Evolutionary conservation across 2,888 invertebrate species (phyloP).

Genomic region (Miltochrista miniata): DNA sequence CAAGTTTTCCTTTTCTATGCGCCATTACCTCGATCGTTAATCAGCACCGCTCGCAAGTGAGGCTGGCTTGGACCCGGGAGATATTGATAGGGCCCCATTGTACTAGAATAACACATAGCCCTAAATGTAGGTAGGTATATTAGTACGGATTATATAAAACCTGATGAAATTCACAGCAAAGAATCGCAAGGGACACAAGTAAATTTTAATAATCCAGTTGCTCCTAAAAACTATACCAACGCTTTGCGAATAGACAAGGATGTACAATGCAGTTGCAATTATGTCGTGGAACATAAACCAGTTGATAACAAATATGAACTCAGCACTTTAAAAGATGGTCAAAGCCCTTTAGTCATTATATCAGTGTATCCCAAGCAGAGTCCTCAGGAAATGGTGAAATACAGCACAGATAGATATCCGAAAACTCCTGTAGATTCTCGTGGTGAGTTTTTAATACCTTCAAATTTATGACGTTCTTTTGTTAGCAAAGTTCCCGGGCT

Average conservation of each 20-base stretch:
- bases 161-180: constrained; percentile 15
- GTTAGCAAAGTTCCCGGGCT: too few species aligned
- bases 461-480: too few species aligned
- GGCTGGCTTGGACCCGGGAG: too few species aligned
- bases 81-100: too few species aligned
- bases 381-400: constrained; percentile 22
- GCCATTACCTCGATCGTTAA: too few species aligned
- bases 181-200: constrained; percentile 64
- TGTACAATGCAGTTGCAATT: constrained; percentile 49
- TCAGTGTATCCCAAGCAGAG: constrained; percentile 67
- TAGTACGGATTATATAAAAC: too few species aligned
- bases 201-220: constrained; percentile 43
- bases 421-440: background rate
- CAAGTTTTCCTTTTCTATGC: too few species aligned
- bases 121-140: too few species aligned
- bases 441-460: background rate
- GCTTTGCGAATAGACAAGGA: constrained; percentile 38
- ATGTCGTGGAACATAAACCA: constrained; percentile 16
- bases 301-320: constrained; percentile 18
- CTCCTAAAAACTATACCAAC: constrained; percentile 11
- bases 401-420: background rate
- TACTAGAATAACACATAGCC: too few species aligned
- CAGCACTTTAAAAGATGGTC: constrained; percentile 20
- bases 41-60: too few species aligned
- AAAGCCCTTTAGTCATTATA: constrained; percentile 68